Evolutionary conservation across 1,140 invertebrate species (phyloP), one percentile per base, ranked within the genome.

Genomic region (Thaumetopoea pityocampa): DNA sequence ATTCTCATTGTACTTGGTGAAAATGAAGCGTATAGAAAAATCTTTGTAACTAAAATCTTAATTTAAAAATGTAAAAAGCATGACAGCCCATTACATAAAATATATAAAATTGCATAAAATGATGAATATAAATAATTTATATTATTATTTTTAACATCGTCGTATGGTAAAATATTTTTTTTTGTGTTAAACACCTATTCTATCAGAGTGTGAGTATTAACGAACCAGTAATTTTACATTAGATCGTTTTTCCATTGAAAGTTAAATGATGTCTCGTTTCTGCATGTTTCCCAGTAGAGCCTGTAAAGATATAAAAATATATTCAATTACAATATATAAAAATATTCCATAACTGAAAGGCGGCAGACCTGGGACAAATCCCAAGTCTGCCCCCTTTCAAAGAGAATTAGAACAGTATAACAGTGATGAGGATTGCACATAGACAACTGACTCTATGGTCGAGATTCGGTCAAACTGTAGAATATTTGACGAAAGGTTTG

Each of bases 1-100:
- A 14, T 20, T n/a, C 16, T 40, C 65, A 72, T 77, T 74, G 73
- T 82, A 80, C 76, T 80, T 74, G 76, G 76, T 78, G 69, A 76
- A 67, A 65, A 63, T 68, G 63, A 81, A 81, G 73, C 69, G 67
- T 76, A 67, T 51, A 52, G 42, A 54, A 40, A 44, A 59, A 67
- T 68, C 55, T 65, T 76, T 67, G 60, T 62, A 64, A 51, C 26
- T 36, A n/a, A n/a, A 46, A 50, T 48, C 51, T 52, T 52, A 29
- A 48, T 27, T 38, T 38, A 11, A 29, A 28, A 19, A 38, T 28
- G 8, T 18, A 28, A 38, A 52, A 22, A 51, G 48, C 41, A 54
- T 30, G 24, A 35, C 46, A 47, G 59, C 51, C 51, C 55, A 63
- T 48, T 59, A 48, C 35, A 47, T 53, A 59, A 32, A 51, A 22